Base-by-base conservation (phyloP, 2,888 invertebrate species). In the Sesia bembeciformis region DNA sequence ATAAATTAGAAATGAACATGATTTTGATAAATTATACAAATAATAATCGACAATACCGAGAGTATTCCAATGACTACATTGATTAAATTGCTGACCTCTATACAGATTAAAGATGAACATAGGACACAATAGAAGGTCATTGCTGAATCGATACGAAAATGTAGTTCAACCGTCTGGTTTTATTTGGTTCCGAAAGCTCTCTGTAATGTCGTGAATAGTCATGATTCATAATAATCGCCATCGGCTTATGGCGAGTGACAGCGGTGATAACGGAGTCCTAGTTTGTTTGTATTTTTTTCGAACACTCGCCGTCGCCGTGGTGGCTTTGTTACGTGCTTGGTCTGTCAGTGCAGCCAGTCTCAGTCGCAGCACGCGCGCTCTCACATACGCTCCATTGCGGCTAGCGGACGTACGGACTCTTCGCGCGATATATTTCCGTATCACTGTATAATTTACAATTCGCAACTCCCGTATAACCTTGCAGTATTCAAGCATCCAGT, bases 301-400 rank as follows among this genome's bases (percentile, higher is more conserved):
- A 70, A 56, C 72, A 72, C 64, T 72, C 65, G 60, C 53, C 56
- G 60, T 61, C 53, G 58, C 61, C 71, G 69, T 72, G 72, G 56
- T 61, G 56, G 60, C 42, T 23, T 23, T 23, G 23, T 23, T 23
- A 23, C 23, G 42, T 43, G 8, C 4, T n/a, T 3, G 4, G 43
- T 43, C 5, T 8, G 46, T 46, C 46, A 46, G 46, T 7, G 7
- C n/a, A 43, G 46, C 23, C 46, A 46, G 46, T 46, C 46, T 62
- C 70, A 65, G 69, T 67, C 71, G 73, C 73, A 62, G 66, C 66
- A 66, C 73, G 68, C 72, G 76, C 65, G 74, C 60, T 61, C 65
- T 67, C 62, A 54, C 56, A 67, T 64, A 60, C 63, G 60, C 56
- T 59, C 60, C 60, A 8, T 58, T 62, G 66, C 64, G 62, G 55